phyloP scores from a whole-genome alignment of 2,113 vertebrate species.

The Mola mola region DNA sequence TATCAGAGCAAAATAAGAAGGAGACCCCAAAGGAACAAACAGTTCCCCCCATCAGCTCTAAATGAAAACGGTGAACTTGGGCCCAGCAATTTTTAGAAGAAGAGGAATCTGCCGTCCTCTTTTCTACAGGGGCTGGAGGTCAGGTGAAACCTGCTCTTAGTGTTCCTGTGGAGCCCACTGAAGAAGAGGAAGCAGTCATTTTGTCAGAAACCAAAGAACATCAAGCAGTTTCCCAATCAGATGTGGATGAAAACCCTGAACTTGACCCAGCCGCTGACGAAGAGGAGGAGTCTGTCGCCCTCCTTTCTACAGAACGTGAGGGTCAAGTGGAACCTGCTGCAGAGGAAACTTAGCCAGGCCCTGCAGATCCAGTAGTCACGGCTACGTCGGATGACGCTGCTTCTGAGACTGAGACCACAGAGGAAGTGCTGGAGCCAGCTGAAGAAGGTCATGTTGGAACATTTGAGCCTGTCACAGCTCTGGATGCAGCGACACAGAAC shows the following conservation, averaged over 20 bases:
- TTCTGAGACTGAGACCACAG: neutral
- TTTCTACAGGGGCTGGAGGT: conserved; percentile 2
- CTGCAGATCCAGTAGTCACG: conserved; percentile 8
- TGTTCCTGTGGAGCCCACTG: too few species aligned
- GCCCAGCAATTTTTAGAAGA: too few species aligned
- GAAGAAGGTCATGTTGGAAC: neutral
- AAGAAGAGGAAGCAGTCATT: too few species aligned
- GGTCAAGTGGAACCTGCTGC: neutral
- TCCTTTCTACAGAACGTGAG: neutral
- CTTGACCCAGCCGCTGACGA: neutral
- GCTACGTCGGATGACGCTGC: conserved; percentile 8
- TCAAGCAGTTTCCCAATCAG: neutral
- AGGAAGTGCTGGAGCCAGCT: neutral
- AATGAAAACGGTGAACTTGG: too few species aligned
- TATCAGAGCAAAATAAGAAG: too few species aligned
- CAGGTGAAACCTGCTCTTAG: conserved; percentile 1
- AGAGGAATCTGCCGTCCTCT: too few species aligned
- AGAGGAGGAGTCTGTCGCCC: conserved; percentile 11
- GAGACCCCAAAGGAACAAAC: too few species aligned
- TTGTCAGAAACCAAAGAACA: conserved; percentile 7
- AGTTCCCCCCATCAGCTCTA: too few species aligned
- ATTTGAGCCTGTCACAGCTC: neutral
- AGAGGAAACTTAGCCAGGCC: neutral
- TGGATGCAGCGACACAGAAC: too few species aligned
- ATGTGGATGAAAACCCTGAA: neutral